Evolutionary conservation across 23 tunicate species (phyloP), one percentile per base, ranked within the genome.

Genomic region (Clavelina lepadiformis): DNA sequence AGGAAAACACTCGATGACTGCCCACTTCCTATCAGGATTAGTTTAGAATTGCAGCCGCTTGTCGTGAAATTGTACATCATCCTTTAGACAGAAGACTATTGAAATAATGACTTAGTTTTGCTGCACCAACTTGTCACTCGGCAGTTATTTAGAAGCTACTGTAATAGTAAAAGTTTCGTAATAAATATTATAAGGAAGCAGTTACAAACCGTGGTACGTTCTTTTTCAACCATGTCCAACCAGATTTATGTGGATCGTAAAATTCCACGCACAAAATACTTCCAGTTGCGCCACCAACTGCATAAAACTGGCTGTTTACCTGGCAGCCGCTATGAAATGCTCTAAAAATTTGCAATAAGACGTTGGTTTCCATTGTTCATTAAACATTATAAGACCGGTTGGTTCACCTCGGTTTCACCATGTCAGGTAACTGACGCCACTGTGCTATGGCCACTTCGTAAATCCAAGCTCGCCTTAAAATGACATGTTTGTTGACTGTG

Each of bases 281-380:
- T 31, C 51, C 67, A 38, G 21, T 35, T 8, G 84, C 50, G 8
- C 94, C 94, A 33, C 94, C 94, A n/a, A 85, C 68, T 7, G 50
- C 76, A 31, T 61, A 77, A 51, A 85, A 45, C 33, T 67, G 88
- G 34, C 80, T 67, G 24, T 71, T 68, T 3, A 85, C 31, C 49
- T 85, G 85, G 36, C 94, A 85, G 0, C 74, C 67, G 41, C 79
- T 72, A 61, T 85, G 94, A 45, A 85, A 85, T 0, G 94, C 74
- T 68, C 83, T 77, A 25, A 49, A 34, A 13, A 24, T 11, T 21
- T 7, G 41, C 38, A 29, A 59, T 11, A 41, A 11, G 49, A 41
- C 11, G 15, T 15, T 41, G 49, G 15, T 41, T 15, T 15, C 49
- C 15, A 11, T 41, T 41, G 49, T 15, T 41, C 15, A 41, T 41